Conservation (phyloP, 2,888 invertebrate genomes). For the Cerceris rybyensis region DNA sequence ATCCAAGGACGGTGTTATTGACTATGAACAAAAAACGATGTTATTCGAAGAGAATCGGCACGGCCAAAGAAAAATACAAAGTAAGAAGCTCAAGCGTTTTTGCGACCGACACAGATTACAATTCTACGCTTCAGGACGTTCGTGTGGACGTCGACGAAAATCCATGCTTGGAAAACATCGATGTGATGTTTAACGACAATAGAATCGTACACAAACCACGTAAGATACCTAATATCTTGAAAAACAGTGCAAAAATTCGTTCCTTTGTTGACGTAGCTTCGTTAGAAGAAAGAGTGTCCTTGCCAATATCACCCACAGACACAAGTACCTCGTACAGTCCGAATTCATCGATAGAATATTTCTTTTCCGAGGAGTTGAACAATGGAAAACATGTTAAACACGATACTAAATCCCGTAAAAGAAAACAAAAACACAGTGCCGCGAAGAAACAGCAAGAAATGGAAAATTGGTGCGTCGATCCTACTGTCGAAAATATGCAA, state of each 20-base stretch:
- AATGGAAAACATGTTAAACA: conserved; percentile 1
- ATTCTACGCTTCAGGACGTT: too few relatives aligned
- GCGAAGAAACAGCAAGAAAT: conserved; percentile 10
- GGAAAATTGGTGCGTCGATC: neutral
- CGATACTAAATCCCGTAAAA: conserved; percentile 18
- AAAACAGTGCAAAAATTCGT: conserved; percentile 19
- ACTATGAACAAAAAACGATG: too few relatives aligned
- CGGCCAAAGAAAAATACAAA: too few relatives aligned
- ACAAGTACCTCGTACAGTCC: too few relatives aligned
- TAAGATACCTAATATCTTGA: conserved; percentile 57
- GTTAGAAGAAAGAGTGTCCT: neutral
- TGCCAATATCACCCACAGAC: neutral
- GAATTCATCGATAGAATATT: neutral
- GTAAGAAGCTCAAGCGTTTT: too few relatives aligned
- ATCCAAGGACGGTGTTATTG: too few relatives aligned
- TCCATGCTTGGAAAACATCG: too few relatives aligned
- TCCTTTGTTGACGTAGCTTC: neutral
- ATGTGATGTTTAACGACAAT: neutral
- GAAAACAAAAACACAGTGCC: conserved; percentile 49
- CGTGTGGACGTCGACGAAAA: too few relatives aligned
- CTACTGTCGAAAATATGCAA: neutral
- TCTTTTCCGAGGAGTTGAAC: neutral
- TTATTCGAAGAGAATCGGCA: too few relatives aligned
- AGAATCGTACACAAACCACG: conserved; percentile 15
- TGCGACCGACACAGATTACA: too few relatives aligned